A percentile compares a stretch with the other conserved stretches of the same genome.
phyloP scores from a whole-genome alignment of 2,113 vertebrate genomes.

The Genyomyrus donnyi region DNA sequence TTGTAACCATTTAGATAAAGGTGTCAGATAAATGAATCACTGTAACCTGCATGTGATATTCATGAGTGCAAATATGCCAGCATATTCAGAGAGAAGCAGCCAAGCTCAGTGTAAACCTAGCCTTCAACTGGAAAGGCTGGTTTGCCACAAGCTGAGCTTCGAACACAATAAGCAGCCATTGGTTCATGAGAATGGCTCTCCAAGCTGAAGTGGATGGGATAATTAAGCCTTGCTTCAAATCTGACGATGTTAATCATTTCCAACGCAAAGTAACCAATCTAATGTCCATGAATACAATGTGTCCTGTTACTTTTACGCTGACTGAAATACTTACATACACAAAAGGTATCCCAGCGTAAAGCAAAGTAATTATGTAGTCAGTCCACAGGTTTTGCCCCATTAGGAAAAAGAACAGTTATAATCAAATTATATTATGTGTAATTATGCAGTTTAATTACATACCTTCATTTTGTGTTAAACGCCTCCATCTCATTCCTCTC shows the following conservation, averaged over 20 bases:
- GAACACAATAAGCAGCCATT: neutral
- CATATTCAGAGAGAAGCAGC: neutral
- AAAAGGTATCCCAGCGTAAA: neutral
- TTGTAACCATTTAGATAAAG: neutral
- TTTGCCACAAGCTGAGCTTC: neutral
- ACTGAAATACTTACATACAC: neutral
- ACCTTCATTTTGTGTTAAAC: neutral
- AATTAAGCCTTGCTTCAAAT: neutral
- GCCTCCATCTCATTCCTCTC: neutral
- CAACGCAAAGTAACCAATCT: neutral
- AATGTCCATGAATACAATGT: neutral
- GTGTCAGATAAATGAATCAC: neutral
- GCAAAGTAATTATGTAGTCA: neutral
- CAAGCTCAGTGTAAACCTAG: neutral
- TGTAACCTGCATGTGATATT: neutral
- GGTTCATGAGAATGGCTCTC: neutral
- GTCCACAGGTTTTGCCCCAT: neutral
- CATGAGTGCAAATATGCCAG: neutral
- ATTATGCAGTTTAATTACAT: slow-evolving; percentile 4
- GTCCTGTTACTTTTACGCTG: neutral
- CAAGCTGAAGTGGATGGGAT: neutral
- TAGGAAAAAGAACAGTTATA: neutral
- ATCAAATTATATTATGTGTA: slow-evolving; percentile 6
- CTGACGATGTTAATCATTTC: neutral
- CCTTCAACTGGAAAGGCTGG: neutral